Base-by-base conservation (phyloP, 2,888 invertebrate species). In the Iselma pallidipennis region DNA sequence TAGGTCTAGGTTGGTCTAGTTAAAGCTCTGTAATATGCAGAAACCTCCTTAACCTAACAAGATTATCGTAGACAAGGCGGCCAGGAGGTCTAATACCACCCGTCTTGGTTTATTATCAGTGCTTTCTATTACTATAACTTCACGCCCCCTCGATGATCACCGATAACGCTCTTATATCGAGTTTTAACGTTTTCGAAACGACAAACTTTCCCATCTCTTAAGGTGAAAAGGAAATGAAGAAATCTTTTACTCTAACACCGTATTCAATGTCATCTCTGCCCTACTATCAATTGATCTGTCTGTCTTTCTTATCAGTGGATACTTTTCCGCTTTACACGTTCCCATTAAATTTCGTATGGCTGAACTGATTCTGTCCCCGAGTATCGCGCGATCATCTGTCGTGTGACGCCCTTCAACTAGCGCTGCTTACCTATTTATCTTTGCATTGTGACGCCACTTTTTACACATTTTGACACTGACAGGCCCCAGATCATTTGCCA, bases 21-120 rank as follows among this genome's bases (percentile, higher is more conserved):
- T 85, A 86, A 86, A 86, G 85, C 86, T 86, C 79, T 84, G 85
- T 87, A 87, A 87, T 87, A 86, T 86, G 87, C 86, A 85, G 86
- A 87, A 87, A 87, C 87, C 87, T 87, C 87, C 87, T 87, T 88
- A 87, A 85, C 86, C 86, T 87, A 88, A 87, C 87, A 87, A 86
- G 87, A 88, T 88, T 87, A 88, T 85, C 87, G 85, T 82, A 83
- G 81, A 84, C 85, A 85, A 85, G 86, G 82, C 83, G 84, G 84
- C 85, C 82, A 85, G 84, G 84, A 72, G 74, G 71, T 70, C 70
- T 75, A 74, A 76, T 74, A 72, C 74, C 70, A 62, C 70, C 69
- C 66, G 67, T 66, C 71, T 68, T 71, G 71, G 71, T 72, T 74
- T 76, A 76, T 74, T 75, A 51, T 52, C 64, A 55, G 52, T 59